Evolutionary conservation across 2,797 vertebrate genomes (phyloP).

Genomic region (Chloroceryle inda): DNA sequence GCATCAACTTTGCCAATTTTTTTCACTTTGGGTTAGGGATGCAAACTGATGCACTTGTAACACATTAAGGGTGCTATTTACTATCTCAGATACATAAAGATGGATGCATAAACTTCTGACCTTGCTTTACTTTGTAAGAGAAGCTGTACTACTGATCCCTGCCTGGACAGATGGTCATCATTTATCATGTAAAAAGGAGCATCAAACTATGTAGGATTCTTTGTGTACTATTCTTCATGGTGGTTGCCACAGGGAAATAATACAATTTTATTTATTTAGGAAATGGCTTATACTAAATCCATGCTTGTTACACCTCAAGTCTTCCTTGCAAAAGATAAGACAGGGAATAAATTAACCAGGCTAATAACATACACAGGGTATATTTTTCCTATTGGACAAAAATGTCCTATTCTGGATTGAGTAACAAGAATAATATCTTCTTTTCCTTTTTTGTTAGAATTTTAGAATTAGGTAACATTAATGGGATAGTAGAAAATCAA

Average conservation of each 20-base stretch:
- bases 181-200: conserved; percentile 3
- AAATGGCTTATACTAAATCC: neutral
- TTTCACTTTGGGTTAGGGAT: neutral
- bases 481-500: neutral
- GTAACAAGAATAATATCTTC: neutral
- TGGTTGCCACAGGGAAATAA: neutral
- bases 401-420: neutral
- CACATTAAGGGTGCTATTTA: neutral
- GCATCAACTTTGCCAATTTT: neutral
- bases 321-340: neutral
- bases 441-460: neutral
- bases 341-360: neutral
- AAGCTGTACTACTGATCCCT: neutral
- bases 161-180: neutral
- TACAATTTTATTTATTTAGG: neutral
- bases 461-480: neutral
- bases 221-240: neutral
- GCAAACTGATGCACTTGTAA: neutral
- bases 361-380: neutral
- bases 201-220: neutral
- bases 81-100: neutral
- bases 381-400: neutral
- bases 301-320: neutral
- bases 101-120: neutral
- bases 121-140: conserved; percentile 1